These are phyloP conservation scores for Eueides isabella DNA, from an alignment of 1,140 invertebrate species.

Conservation along the genomic window DNA sequence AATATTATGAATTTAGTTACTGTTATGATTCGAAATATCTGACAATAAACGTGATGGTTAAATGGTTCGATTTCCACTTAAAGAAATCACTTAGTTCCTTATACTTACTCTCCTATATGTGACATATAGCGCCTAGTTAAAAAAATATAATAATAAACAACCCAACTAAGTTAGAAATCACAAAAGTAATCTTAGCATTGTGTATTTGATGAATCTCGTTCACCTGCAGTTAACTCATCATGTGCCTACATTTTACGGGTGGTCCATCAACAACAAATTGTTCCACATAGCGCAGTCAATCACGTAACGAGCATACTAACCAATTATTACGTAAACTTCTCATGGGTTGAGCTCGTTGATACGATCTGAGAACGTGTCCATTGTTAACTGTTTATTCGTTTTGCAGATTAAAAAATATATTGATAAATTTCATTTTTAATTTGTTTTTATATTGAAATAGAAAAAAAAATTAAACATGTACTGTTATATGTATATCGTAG, in stretches of 20 bases:
- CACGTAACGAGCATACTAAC: conserved; percentile 52
- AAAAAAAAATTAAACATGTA: too few species aligned
- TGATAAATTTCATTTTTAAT: too few species aligned
- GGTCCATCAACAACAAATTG: conserved; percentile 43
- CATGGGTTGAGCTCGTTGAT: conserved; percentile 27
- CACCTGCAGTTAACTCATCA: conserved; percentile 1
- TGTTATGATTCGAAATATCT: too few species aligned
- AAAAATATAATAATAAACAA: background rate
- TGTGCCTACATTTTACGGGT: conserved; percentile 6
- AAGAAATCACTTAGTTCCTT: too few species aligned
- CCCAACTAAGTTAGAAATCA: background rate
- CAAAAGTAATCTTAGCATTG: background rate
- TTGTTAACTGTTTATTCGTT: background rate
- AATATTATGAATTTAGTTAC: too few species aligned
- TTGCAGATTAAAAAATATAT: background rate
- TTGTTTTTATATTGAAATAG: too few species aligned
- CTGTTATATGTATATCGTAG: too few species aligned
- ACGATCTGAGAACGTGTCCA: conserved; percentile 20
- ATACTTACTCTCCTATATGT: too few species aligned
- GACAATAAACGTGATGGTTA: too few species aligned
- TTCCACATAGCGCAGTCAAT: conserved; percentile 33
- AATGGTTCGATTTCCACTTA: too few species aligned
- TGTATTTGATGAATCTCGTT: background rate
- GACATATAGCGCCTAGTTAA: background rate
- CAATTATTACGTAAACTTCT: conserved; percentile 30